Base-by-base conservation (phyloP, 2,888 invertebrate species). In the Diplolepis rosae region DNA sequence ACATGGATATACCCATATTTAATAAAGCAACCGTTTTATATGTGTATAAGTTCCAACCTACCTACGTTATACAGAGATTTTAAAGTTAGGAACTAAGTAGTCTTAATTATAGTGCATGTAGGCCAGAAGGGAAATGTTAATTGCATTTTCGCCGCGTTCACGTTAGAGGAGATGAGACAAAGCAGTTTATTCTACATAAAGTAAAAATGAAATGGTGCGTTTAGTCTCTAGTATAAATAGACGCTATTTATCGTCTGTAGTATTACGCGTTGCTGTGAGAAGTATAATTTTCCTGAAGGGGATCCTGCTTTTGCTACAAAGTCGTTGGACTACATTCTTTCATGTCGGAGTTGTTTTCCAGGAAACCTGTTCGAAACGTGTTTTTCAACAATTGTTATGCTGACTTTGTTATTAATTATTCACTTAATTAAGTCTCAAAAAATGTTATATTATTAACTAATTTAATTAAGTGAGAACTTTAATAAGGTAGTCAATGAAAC, bases 221-320 rank as follows among this genome's bases (percentile, higher is more conserved):
- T 61, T 61, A 39, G 39, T 39, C 13, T 39, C n/a, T 27, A n/a
- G 39, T 24, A n/a, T 39, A n/a, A 61, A 61, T 7, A 39, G 61
- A 35, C 39, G 39, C 15, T 15, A 27, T 39, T 61, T 13, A 22
- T 61, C 39, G 24, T 61, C n/a, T 39, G n/a, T 24, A 35, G 61
- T 22, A 39, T 7, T n/a, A n/a, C n/a, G 39, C 13, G 39, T 61
- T 61, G 39, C 24, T 39, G 24, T 61, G 24, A 39, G 24, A 61
- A 61, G 35, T 24, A 61, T 61, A 35, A 39, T 24, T 61, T 61
- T 56, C 61, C 61, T 13, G 35, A 61, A 61, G 35, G 35, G 39
- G 61, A 61, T 61, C 35, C 24, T 27, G 39, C 35, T 24, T 35
- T 22, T 56, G 45, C 18, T 6, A 18, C 61, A 22, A 61, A 24